phyloP scores from a whole-genome alignment of 1,140 invertebrate species.

The Bombus haemorrhoidalis region DNA sequence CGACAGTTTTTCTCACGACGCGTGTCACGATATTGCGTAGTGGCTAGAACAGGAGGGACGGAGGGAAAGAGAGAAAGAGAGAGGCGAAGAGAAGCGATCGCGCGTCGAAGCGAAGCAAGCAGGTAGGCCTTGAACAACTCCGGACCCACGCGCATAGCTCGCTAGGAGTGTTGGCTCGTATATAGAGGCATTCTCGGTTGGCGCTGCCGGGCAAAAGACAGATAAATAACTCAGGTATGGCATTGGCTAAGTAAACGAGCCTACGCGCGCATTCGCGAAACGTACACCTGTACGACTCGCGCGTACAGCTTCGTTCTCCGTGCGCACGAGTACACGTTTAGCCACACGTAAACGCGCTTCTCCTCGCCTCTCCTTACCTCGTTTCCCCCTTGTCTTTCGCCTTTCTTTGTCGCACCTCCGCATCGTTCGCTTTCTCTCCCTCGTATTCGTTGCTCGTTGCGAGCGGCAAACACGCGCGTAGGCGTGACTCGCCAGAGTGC shows the following conservation, averaged over 20 bases:
- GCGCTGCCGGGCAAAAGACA: conserved; percentile 79
- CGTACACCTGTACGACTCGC: conserved; percentile 73
- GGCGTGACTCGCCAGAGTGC: conserved; percentile 54
- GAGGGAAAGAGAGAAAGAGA: neutral
- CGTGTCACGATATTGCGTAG: conserved; percentile 10
- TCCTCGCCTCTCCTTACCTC: neutral
- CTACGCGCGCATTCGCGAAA: conserved; percentile 75
- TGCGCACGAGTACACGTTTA: conserved; percentile 13
- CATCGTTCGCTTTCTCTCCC: neutral
- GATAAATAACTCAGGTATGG: conserved; percentile 82
- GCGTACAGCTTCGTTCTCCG: conserved; percentile 29
- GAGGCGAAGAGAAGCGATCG: conserved; percentile 55
- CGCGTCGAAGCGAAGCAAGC: conserved; percentile 50
- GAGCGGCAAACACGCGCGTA: conserved; percentile 55
- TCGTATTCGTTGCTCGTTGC: neutral
- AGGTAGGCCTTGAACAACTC: conserved; percentile 73
- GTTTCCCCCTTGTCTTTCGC: neutral
- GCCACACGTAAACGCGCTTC: conserved; percentile 9
- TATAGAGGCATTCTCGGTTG: conserved; percentile 75
- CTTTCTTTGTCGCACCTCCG: neutral
- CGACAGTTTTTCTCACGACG: conserved; percentile 13
- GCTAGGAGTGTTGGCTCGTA: conserved; percentile 68
- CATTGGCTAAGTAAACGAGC: conserved; percentile 81
- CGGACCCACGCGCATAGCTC: conserved; percentile 62
- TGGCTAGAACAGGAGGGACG: neutral